Evolutionary conservation across 2,113 vertebrate species (phyloP), one percentile per base, ranked within the genome.

Genomic region (Pipa parva): DNA sequence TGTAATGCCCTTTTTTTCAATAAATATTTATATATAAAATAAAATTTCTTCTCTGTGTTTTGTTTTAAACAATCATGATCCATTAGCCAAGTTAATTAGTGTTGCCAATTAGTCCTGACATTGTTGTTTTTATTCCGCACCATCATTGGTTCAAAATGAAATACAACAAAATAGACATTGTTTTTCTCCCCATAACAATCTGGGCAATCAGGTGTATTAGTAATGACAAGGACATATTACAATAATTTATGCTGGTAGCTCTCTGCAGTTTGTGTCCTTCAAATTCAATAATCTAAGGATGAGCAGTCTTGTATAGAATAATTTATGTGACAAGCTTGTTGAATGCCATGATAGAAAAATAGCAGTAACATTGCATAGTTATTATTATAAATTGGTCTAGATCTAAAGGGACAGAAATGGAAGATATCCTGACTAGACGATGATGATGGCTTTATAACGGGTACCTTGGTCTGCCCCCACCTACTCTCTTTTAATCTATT

Each of bases 11-110:
- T 24, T 45, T 24, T 59, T 59, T 21, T 70, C 31, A 70, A 70
- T 61, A 70, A 70, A 70, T 70, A 70, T 61, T 70, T 70, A 61
- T 61, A 54, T 70, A 61, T 8, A 54, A 70, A 45, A 39, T 1
- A 27, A 4, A 7, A 28, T 58, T 15, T 49, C 2, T 8, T 50
- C 9, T 59, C 25, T 50, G 17, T 31, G 15, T 10, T 55, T 55
- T 29, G 52, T n/a, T 55, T 8, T 55, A 9, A 55, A n/a, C 10
- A 49, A 18, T 1, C 7, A 13, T 5, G 21, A 46, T 24, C 46
- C 46, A 49, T 49, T 24, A 56, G 55, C 33, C n/a, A 13, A 11
- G 25, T 17, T 29, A 57, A 66, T 57, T 55, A 20, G 13, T 9
- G 46, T 66, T 58, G 27, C 26, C 7, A 46, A 12, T 17, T 27